These are phyloP conservation scores for Miniopterus natalensis DNA, from an alignment of 2,113 vertebrate species.

Conservation along the genomic window DNA sequence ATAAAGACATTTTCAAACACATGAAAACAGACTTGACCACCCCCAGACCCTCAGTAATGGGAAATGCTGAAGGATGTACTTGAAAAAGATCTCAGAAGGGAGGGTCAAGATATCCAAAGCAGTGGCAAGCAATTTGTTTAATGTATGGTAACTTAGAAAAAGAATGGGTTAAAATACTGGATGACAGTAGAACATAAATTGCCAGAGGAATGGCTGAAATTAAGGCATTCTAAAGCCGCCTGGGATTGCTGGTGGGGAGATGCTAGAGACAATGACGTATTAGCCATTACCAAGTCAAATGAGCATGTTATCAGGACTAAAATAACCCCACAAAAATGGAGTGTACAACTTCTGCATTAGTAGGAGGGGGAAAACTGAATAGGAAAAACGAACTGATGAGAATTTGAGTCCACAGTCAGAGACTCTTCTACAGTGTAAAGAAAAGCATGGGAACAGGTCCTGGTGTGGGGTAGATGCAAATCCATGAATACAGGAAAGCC, in stretches of 20 bases:
- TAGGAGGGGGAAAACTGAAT: neutral
- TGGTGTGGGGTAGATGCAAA: rapidly evolving
- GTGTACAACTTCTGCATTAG: neutral
- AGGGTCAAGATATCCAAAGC: neutral
- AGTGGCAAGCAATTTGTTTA: neutral
- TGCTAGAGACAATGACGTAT: neutral
- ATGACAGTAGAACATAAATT: neutral
- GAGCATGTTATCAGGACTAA: neutral
- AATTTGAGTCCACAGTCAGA: neutral
- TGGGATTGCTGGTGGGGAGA: neutral
- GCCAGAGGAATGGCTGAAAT: neutral
- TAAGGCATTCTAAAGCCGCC: neutral
- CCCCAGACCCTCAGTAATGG: neutral
- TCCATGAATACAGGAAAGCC: neutral
- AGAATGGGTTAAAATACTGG: neutral
- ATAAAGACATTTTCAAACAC: neutral
- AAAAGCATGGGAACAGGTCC: neutral
- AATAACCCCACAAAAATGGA: neutral
- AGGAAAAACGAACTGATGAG: neutral
- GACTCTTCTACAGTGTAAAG: neutral
- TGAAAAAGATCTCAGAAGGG: neutral
- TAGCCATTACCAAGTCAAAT: neutral
- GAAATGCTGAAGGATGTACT: neutral
- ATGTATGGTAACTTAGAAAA: neutral
- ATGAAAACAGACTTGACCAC: neutral